Evolutionary conservation across 2,113 vertebrate species (phyloP).

Genomic region (Natator depressus): DNA sequence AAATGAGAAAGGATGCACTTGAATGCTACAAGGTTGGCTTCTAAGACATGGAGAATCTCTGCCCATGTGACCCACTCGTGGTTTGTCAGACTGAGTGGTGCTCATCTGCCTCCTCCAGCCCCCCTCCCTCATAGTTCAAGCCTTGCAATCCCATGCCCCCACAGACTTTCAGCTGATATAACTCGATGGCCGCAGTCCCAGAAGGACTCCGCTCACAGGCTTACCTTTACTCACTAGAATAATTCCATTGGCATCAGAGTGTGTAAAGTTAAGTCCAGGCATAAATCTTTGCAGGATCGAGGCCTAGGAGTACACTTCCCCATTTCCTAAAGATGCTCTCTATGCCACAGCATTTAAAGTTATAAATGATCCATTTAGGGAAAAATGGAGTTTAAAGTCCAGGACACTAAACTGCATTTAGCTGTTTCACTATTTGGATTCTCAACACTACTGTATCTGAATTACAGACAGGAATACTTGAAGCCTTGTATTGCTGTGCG

Average conservation of each 20-base stretch:
- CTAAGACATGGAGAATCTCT: not conserved
- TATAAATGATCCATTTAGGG: not conserved
- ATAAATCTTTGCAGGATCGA: not conserved
- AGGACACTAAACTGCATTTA: not conserved
- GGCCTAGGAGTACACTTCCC: too few species aligned
- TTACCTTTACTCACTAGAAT: too few species aligned
- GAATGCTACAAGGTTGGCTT: not conserved
- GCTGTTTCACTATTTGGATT: not conserved
- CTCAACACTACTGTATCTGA: not conserved
- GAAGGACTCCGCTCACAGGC: too few species aligned
- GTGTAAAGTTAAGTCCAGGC: not conserved
- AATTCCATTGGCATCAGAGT: not conserved
- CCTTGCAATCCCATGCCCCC: accelerated
- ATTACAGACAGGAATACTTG: not conserved
- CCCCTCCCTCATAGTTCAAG: not conserved
- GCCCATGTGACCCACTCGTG: not conserved
- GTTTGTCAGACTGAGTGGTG: not conserved
- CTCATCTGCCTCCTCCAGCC: not conserved
- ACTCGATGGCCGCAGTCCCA: too few species aligned
- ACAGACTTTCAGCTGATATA: too few species aligned
- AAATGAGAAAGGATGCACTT: accelerated
- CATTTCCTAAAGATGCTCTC: too few species aligned
- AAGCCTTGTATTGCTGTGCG: not conserved
- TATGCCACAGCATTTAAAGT: not conserved
- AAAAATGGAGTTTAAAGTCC: not conserved